phyloP scores from a whole-genome alignment of 2,113 vertebrate species.

The Neodontobutis hainanensis region DNA sequence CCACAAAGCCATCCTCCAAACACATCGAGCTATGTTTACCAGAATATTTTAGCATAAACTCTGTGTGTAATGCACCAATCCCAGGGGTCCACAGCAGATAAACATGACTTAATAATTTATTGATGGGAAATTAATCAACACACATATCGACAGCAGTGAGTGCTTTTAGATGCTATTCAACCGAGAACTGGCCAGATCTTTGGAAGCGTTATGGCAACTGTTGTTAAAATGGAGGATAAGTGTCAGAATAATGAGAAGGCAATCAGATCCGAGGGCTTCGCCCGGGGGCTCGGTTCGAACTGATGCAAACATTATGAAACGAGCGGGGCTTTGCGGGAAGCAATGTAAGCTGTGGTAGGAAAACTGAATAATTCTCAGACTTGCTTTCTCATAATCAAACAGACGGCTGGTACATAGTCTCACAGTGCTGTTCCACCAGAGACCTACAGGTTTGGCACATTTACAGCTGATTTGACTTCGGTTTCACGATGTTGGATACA shows the following conservation, averaged over 20 bases:
- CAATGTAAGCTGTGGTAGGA: conserved; percentile 18
- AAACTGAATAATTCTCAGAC: conserved; percentile 34
- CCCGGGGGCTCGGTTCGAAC: conserved; percentile 55
- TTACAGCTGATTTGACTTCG: conserved; percentile 2
- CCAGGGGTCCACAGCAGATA: conserved; percentile 5
- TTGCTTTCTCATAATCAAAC: conserved; percentile 47
- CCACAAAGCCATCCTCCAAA: background rate
- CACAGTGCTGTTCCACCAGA: background rate
- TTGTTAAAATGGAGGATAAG: conserved; percentile 45
- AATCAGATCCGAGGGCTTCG: conserved; percentile 40
- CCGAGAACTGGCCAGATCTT: conserved; percentile 22
- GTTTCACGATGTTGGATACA: background rate
- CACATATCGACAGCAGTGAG: conserved; percentile 8
- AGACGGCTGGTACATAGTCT: conserved; percentile 13
- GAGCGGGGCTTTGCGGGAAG: conserved; percentile 13
- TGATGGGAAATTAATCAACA: conserved; percentile 28
- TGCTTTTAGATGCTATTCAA: background rate
- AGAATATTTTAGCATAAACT: conserved; percentile 7
- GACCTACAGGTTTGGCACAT: conserved; percentile 7
- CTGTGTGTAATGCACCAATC: conserved; percentile 9
- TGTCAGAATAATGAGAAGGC: conserved; percentile 54
- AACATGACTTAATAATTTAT: conserved; percentile 18
- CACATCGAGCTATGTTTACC: background rate
- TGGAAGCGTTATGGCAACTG: conserved; percentile 46
- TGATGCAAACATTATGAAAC: conserved; percentile 72